These are phyloP conservation scores for Drosophila picticornis DNA, from an alignment of 2,888 invertebrate species.

Conservation along the genomic window DNA sequence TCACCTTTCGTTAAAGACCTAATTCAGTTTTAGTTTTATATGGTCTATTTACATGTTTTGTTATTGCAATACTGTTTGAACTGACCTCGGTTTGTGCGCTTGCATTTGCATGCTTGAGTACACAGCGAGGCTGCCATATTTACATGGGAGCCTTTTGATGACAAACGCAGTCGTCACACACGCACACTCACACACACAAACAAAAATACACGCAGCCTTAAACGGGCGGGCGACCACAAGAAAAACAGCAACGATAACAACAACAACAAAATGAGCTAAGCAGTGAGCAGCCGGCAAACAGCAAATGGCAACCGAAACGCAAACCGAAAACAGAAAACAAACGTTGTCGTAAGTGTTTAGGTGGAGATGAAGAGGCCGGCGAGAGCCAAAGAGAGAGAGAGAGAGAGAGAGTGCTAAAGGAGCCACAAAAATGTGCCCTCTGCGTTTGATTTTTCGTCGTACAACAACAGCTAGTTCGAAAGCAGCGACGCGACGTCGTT, in stretches of 20 bases:
- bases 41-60: background rate
- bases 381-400: background rate
- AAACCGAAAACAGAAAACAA: conserved; percentile 52
- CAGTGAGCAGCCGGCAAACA: conserved; percentile 43
- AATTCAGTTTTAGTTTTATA: background rate
- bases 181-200: background rate
- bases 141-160: conserved; percentile 52
- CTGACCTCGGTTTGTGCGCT: conserved; percentile 16
- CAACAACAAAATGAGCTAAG: conserved; percentile 18
- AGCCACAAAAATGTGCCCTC: conserved; percentile 78
- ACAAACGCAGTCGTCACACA: conserved; percentile 37
- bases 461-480: conserved; percentile 19
- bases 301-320: conserved; percentile 66
- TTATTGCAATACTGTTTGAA: background rate
- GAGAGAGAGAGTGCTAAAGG: conserved; percentile 40
- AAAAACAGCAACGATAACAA: conserved; percentile 33
- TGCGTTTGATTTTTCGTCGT: conserved; percentile 73
- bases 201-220: conserved; percentile 31
- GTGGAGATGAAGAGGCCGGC: conserved; percentile 2
- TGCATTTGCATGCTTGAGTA: conserved; percentile 18
- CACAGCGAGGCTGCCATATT: conserved; percentile 36
- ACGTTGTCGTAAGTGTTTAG: background rate
- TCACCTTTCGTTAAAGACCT: too few relatives aligned
- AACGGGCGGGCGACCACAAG: conserved; percentile 42
- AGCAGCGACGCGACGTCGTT: conserved; percentile 30